Percentiles rank a stretch among this genome's conserved stretches.
Conservation (phyloP, 2,113 vertebrate genomes). For the Podiceps cristatus region DNA sequence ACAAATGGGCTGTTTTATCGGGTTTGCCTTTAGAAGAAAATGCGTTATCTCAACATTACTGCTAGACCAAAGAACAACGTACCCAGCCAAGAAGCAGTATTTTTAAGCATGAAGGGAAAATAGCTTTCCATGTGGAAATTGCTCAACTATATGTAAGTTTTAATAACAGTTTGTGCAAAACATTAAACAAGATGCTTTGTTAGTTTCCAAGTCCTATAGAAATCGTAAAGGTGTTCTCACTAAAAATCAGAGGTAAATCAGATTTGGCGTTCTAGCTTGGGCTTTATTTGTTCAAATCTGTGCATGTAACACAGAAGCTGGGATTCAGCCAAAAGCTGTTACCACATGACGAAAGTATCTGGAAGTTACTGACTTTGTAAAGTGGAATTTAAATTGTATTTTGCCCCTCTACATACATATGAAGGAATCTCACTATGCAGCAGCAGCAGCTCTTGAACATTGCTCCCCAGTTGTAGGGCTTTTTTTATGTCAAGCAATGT, state of each 20-base stretch:
- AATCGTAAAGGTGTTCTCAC: background rate
- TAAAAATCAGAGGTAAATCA: background rate
- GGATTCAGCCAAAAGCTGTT: background rate
- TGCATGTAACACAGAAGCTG: background rate
- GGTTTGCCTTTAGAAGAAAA: background rate
- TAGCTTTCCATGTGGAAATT: background rate
- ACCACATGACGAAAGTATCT: background rate
- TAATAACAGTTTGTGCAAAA: background rate
- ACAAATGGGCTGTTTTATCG: background rate
- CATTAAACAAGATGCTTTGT: background rate
- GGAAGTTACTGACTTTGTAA: background rate
- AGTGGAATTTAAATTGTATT: background rate
- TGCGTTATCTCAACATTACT: background rate
- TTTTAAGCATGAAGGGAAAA: background rate
- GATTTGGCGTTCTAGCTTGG: background rate
- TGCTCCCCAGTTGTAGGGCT: background rate
- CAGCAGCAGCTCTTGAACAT: background rate
- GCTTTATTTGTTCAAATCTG: background rate
- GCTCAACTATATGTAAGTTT: background rate
- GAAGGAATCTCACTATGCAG: background rate
- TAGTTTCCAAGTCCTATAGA: background rate
- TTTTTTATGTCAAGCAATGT: background rate
- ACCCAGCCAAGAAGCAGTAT: background rate
- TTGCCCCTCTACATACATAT: fast-evolving
- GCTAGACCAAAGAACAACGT: background rate